Evolutionary conservation across 2,888 invertebrate species (phyloP).

Genomic region (Callyntrura guangdongensis): DNA sequence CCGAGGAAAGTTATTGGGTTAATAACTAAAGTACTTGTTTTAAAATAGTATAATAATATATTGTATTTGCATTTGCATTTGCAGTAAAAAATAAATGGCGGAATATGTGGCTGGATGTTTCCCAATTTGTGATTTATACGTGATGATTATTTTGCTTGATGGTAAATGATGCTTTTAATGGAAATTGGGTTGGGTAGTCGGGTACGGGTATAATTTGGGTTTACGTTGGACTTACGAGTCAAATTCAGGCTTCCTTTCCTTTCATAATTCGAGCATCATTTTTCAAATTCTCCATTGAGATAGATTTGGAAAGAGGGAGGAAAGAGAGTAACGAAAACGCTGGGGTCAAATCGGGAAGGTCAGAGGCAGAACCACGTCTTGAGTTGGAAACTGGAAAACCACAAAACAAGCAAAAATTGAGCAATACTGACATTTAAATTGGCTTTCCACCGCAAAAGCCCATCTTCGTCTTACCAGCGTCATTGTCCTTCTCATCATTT

Average conservation of each 20-base stretch:
- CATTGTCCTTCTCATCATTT: conserved; percentile 77
- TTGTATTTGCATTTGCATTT: conserved; percentile 6
- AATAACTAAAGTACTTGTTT: not conserved
- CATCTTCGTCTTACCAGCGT: conserved; percentile 62
- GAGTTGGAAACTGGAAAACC: conserved; percentile 64
- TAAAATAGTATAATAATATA: not conserved
- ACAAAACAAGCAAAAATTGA: not conserved
- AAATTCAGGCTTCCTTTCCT: conserved; percentile 69
- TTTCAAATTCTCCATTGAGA: conserved; percentile 79
- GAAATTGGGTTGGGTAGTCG: too few relatives aligned
- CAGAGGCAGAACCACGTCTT: conserved; percentile 77
- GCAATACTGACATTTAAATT: too few relatives aligned
- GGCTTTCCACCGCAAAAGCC: too few relatives aligned
- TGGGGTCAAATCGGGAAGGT: conserved; percentile 70
- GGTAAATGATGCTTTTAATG: too few relatives aligned
- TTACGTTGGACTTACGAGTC: not conserved
- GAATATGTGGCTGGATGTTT: conserved; percentile 48
- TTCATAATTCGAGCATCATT: conserved; percentile 69
- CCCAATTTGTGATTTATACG: not conserved
- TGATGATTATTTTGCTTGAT: conserved; percentile 9
- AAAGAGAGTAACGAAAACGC: conserved; percentile 78
- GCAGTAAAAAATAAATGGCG: conserved; percentile 21
- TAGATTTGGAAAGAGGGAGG: conserved; percentile 77
- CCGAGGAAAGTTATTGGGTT: conserved; percentile 7
- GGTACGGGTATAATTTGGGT: not conserved